Base-by-base conservation (phyloP, 35 echinoderm and acorn worm genomes). In the Lytechinus variegatus region DNA sequence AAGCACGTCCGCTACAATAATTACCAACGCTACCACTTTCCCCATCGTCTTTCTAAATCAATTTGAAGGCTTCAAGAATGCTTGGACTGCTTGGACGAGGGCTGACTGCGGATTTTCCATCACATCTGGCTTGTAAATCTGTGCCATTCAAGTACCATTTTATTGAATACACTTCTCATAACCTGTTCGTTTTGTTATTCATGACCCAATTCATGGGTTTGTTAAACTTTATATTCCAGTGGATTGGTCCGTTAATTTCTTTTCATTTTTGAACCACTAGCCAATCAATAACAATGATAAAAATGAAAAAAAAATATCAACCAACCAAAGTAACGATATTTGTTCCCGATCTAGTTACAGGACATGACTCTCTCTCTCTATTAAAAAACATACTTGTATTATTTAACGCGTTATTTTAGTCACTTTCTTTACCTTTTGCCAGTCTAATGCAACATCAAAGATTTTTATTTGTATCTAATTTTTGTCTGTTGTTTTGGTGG, bases 11-110 rank as follows among this genome's bases (percentile, higher is more conserved):
- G 88, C 24, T 90, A 90, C 88, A 90, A 90, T 90, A 90, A 90
- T 90, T 90, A 90, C 88, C 88, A 90, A 52, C 88, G 88, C 88
- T 90, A 79, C 66, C 66, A 19, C 66, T 79, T 24, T n/a, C 66
- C n/a, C 66, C 66, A 1, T 24, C 66, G 6, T 24, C 66, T 13
- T 58, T 79, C 66, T 79, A 79, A 79, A 79, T n/a, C 66, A 79
- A 79, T 79, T 79, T 71, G 16, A 79, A 79, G 66, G 16, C 66
- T 79, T 79, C 4, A 79, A 79, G n/a, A 24, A 79, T 58, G 66
- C 21, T 79, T 79, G 16, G 66, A 7, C 14, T 12, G 8, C n/a
- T 79, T 14, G 66, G 66, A 79, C 66, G 66, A 14, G 66, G n/a
- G 16, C 19, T 79, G 66, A 79, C 66, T 79, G 21, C 66, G 66